Evolutionary conservation across 2,888 invertebrate species (phyloP).

Genomic region (Scaptodrosophila latifasciaeformis): DNA sequence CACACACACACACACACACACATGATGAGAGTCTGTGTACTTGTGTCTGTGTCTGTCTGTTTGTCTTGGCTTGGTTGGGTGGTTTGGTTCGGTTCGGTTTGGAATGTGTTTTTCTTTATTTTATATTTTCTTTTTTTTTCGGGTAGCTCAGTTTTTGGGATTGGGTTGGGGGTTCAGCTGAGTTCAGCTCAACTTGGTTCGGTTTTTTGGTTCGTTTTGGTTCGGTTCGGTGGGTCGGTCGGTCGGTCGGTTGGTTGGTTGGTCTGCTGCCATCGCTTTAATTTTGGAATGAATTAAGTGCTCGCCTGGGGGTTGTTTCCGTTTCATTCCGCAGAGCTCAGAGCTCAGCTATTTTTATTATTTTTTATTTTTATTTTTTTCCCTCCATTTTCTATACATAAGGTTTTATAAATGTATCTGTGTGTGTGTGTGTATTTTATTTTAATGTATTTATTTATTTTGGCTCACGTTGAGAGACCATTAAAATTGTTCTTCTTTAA

Average conservation of each 20-base stretch:
- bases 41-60: constrained; percentile 18
- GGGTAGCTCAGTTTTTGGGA: too few relatives aligned
- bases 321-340: too few relatives aligned
- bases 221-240: too few relatives aligned
- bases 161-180: constrained; percentile 25
- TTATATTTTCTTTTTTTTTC: too few relatives aligned
- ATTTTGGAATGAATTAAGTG: constrained; percentile 71
- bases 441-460: constrained; percentile 4
- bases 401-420: constrained; percentile 17
- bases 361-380: constrained; percentile 17
- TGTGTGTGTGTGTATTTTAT: background rate
- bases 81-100: constrained; percentile 5
- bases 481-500: background rate
- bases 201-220: constrained; percentile 20
- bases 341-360: constrained; percentile 41
- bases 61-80: constrained; percentile 27
- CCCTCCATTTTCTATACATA: constrained; percentile 13
- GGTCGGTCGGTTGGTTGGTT: background rate
- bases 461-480: background rate
- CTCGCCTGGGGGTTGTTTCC: constrained; percentile 69
- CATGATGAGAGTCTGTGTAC: constrained; percentile 5
- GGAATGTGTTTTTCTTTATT: background rate
- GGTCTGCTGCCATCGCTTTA: constrained; percentile 56
- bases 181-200: constrained; percentile 18
- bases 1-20: constrained; percentile 20